These are phyloP conservation scores for Psylliodes chrysocephalus DNA, from an alignment of 2,888 invertebrate genomes.

Conservation along the genomic window DNA sequence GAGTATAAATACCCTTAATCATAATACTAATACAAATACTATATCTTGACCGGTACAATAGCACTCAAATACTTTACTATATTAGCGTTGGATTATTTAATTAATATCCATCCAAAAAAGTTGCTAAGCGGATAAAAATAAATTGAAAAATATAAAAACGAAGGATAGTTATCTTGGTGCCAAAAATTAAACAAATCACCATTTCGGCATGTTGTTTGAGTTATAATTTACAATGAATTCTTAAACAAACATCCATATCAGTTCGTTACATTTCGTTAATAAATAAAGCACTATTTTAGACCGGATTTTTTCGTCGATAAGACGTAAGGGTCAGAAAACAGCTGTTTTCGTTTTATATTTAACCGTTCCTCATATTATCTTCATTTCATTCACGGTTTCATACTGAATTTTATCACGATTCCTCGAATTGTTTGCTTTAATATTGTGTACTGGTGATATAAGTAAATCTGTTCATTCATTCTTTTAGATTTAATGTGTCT, in stretches of 20 bases:
- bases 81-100: no score
- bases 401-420: constrained; percentile 26
- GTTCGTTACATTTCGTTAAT: constrained; percentile 28
- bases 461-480: constrained; percentile 20
- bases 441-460: constrained; percentile 1
- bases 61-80: no score
- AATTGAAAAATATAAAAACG: no score
- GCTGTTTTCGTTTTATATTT: constrained; percentile 48
- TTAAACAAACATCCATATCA: constrained; percentile 27
- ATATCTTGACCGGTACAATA: no score
- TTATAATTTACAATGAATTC: constrained; percentile 13
- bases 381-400: constrained; percentile 48
- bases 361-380: constrained; percentile 41
- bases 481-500: not conserved
- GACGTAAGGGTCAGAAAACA: constrained; percentile 47
- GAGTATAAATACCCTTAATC: no score
- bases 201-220: not conserved
- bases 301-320: constrained; percentile 31
- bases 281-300: constrained; percentile 23
- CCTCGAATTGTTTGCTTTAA: constrained; percentile 27
- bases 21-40: no score
- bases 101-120: no score
- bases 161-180: constrained; percentile 24
- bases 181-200: no score
- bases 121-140: no score